phyloP scores from a whole-genome alignment of 2,888 invertebrate species.

The Augiades crinisus region DNA sequence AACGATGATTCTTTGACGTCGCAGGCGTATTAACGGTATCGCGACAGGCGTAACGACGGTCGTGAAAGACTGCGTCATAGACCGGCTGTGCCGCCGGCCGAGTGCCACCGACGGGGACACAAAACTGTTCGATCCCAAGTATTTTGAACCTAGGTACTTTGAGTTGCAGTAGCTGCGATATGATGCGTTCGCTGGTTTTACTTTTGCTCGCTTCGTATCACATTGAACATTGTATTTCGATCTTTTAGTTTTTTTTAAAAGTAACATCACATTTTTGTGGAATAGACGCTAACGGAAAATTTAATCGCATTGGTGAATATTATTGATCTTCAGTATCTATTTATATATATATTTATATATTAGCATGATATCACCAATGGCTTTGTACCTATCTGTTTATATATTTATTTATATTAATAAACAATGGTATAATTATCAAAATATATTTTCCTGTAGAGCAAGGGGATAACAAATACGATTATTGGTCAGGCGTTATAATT shows the following conservation, averaged over 20 bases:
- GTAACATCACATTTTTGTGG: too few species aligned
- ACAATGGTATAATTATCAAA: too few species aligned
- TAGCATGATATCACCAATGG: too few species aligned
- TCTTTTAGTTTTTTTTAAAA: not conserved
- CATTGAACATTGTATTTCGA: constrained; percentile 11
- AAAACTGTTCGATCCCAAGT: constrained; percentile 82
- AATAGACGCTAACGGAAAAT: too few species aligned
- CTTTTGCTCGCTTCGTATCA: constrained; percentile 34
- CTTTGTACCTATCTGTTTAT: too few species aligned
- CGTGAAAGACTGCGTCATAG: constrained; percentile 85
- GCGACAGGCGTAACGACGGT: constrained; percentile 86
- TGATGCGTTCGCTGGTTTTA: constrained; percentile 36
- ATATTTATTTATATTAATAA: too few species aligned
- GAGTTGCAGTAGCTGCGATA: constrained; percentile 66
- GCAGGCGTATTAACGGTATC: constrained; percentile 86
- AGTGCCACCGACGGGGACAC: constrained; percentile 58
- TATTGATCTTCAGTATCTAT: too few species aligned
- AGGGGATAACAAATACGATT: too few species aligned
- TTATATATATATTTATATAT: too few species aligned
- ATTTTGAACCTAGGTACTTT: constrained; percentile 85
- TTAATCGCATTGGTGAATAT: too few species aligned
- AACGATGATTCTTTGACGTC: constrained; percentile 9
- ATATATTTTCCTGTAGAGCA: too few species aligned
- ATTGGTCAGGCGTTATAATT: too few species aligned
- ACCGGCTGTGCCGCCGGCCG: constrained; percentile 78